Percentiles rank a stretch among this genome's conserved stretches.
These are phyloP conservation scores for Fukomys damarensis DNA, from an alignment of 2,113 vertebrate genomes.

Conservation along the genomic window DNA sequence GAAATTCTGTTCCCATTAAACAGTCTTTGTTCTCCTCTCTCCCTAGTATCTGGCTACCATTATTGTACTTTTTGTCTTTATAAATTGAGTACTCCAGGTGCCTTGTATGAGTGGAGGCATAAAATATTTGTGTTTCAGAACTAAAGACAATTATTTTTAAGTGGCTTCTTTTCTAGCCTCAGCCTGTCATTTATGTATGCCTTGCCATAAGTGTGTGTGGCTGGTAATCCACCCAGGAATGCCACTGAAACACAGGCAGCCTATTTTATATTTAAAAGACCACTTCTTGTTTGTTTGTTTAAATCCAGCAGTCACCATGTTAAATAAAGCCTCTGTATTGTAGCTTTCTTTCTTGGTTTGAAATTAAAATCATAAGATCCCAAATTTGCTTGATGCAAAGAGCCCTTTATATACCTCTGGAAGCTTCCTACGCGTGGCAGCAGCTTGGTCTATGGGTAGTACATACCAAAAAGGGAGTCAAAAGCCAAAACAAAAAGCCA, in stretches of 20 bases:
- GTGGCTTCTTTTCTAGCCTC: neutral
- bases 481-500: neutral
- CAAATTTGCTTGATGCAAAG: neutral
- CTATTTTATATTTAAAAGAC: neutral
- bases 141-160: neutral
- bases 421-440: neutral
- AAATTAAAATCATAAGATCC: constrained; percentile 28
- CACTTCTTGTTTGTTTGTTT: neutral
- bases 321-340: neutral
- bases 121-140: neutral
- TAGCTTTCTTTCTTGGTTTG: neutral
- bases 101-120: neutral
- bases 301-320: neutral
- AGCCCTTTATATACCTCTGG: neutral
- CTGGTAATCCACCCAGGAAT: neutral
- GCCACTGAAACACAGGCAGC: neutral
- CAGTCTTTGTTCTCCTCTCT: too few species aligned
- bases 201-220: neutral
- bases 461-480: neutral
- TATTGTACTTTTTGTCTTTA: neutral
- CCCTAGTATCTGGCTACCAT: too few species aligned
- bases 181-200: neutral
- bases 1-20: neutral
- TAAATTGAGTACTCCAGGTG: neutral
- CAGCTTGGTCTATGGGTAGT: neutral